A percentile compares a stretch with the other conserved stretches of the same genome.
Evolutionary conservation across 2,888 invertebrate genomes (phyloP).

Genomic region (Nebria salina): DNA sequence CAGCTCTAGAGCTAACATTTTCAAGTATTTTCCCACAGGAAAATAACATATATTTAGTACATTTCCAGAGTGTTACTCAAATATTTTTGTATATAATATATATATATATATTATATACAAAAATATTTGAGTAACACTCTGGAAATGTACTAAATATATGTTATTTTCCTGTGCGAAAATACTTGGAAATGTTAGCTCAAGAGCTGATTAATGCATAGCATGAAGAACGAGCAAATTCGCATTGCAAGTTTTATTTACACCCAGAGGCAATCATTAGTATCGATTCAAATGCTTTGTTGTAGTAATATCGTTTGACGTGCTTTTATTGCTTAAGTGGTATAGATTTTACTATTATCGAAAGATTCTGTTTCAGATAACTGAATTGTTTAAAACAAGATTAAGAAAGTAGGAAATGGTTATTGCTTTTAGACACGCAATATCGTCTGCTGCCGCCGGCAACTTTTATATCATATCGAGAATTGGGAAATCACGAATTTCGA

Average conservation of each 20-base stretch:
- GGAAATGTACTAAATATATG: constrained; percentile 39
- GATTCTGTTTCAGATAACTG: constrained; percentile 45
- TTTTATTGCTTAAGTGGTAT: constrained; percentile 46
- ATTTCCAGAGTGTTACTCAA: constrained; percentile 19
- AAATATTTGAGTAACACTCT: constrained; percentile 3
- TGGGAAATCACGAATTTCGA: constrained; percentile 14
- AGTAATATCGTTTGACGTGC: constrained; percentile 44
- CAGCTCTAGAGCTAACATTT: constrained; percentile 39
- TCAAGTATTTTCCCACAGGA: constrained; percentile 35
- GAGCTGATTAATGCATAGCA: constrained; percentile 34
- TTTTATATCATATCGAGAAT: constrained; percentile 6
- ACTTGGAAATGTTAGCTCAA: constrained; percentile 34
- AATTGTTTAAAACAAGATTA: constrained; percentile 47
- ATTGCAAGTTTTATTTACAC: constrained; percentile 18
- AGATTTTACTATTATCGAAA: constrained; percentile 46
- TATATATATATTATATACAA: background rate
- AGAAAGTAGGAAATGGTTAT: constrained; percentile 41
- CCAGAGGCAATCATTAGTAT: constrained; percentile 32
- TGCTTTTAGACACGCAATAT: constrained; percentile 37
- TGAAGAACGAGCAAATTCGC: constrained; percentile 19
- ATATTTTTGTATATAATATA: background rate
- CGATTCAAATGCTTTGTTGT: constrained; percentile 24
- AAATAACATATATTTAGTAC: constrained; percentile 42
- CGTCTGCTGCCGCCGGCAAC: constrained; percentile 23
- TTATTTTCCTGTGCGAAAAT: constrained; percentile 39